Evolutionary conservation across 2,113 vertebrate genomes (phyloP).

Genomic region (Thinocorus orbignyianus): DNA sequence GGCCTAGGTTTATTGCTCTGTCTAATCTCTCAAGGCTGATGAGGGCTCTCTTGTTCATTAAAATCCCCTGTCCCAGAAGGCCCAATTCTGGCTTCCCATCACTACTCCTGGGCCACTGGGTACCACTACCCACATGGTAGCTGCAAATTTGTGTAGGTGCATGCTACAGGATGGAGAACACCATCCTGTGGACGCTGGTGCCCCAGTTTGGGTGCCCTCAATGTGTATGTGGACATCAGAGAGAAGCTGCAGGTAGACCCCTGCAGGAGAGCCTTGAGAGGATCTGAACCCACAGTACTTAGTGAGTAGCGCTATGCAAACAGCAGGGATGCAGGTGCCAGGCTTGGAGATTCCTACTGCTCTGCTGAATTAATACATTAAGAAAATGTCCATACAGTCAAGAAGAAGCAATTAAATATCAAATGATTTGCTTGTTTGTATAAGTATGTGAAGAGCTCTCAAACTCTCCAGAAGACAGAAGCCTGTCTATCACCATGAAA

Average conservation of each 20-base stretch:
- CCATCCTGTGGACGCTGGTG: background rate
- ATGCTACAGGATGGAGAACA: background rate
- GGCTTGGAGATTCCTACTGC: background rate
- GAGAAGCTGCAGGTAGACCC: background rate
- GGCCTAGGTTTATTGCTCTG: background rate
- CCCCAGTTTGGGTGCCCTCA: background rate
- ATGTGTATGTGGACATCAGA: background rate
- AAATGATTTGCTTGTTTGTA: background rate
- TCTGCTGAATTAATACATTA: background rate
- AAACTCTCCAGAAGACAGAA: background rate
- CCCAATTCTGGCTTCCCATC: background rate
- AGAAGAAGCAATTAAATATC: background rate
- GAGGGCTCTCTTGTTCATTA: background rate
- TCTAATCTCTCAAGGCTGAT: background rate
- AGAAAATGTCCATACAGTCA: background rate
- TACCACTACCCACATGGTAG: background rate
- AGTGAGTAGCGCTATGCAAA: background rate
- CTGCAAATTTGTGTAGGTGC: background rate
- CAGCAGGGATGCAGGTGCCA: fast-evolving
- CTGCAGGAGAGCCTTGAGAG: fast-evolving
- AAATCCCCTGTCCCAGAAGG: background rate
- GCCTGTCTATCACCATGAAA: background rate
- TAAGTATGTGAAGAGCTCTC: background rate
- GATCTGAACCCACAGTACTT: background rate
- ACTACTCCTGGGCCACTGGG: background rate